Base-by-base conservation (phyloP, 2,888 invertebrate genomes). In the Synergus gifuensis region DNA sequence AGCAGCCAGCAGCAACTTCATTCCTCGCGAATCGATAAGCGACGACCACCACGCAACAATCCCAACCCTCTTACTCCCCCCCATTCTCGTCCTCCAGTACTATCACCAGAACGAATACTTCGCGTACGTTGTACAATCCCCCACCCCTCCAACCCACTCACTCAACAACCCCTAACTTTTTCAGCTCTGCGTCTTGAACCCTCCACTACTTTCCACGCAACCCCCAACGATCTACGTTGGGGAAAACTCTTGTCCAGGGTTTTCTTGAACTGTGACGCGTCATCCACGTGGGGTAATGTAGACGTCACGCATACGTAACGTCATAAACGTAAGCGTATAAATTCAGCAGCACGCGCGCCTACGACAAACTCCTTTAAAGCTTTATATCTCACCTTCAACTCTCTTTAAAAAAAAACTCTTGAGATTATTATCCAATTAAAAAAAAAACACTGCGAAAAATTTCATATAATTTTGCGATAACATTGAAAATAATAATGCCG, bases 1-100 rank as follows among this genome's bases (percentile, higher is more conserved):
- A 84, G 78, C 79, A 76, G 83, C 78, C 81, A 82, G 78, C 79
- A 76, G 83, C 78, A 81, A 82, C 77, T 87, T 83, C 85, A 82
- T 84, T 84, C 84, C 84, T 81, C 84, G 83, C 86, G 85, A 87
- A 88, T 87, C 88, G 88, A 88, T 88, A 88, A 86, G 84, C 85
- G 83, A 80, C 84, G 85, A 85, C 86, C 82, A 84, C 84, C 85
- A 83, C 85, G 77, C 69, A 66, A 49, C 69, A 49, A 49, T 49
- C 49, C 28, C 49, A 16, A 77, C 42, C 77, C 79, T 40, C 73
- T 58, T 22, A n/a, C 62, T 28, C 12, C 76, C 76, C 64, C 79
- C 83, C 81, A 81, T 83, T 83, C 84, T 77, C 82, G 44, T 81
- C 36, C 79, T 67, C 28, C 18, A 49, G 18, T 69, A 28, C 69